Base-by-base conservation (phyloP, 2,113 vertebrate species). In the Orycteropus afer region DNA sequence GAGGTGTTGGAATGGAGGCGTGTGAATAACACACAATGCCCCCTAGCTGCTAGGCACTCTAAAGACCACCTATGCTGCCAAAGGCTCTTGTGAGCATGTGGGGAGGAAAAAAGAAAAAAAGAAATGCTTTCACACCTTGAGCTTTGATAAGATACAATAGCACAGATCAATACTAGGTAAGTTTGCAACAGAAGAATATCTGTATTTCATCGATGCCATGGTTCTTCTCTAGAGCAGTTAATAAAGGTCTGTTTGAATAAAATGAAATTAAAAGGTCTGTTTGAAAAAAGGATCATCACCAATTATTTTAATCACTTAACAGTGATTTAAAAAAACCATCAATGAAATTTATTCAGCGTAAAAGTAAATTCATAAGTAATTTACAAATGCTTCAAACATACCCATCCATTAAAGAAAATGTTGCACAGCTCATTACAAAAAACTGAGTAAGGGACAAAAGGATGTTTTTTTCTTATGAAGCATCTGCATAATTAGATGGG, bases 261-360 rank as follows among this genome's bases (percentile, higher is more conserved):
- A n/a, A n/a, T n/a, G n/a, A n/a, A n/a, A n/a, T n/a, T n/a, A n/a
- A 94, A 78, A 89, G 93, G 47, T 71, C 73, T 73, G 51, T 82
- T 87, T 93, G 65, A 63, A 63, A 73, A 57, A 86, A 93, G 37
- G 79, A 80, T 83, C 61, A 95, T 80, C 37, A 57, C 92, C 81
- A 76, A 55, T 92, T 79, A 90, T 95, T n/a, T n/a, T 95, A 95
- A 90, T 45, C 94, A 61, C 78, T 92, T 88, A 92, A 82, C 6
- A 13, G 57, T 93, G 82, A 59, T 90, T 94, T 83, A 23, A 15
- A 69, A 90, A 95, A 88, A 93, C 80, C 90, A 96, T 77, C 84
- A 95, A 96, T 95, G 55, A 94, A 97, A 97, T 96, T 89, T 95
- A 94, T 93, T 96, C 76, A 78, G 78, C 67, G 95, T 79, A 95